Conservation (phyloP, 2,113 vertebrate genomes). For the Ellobius talpinus region DNA sequence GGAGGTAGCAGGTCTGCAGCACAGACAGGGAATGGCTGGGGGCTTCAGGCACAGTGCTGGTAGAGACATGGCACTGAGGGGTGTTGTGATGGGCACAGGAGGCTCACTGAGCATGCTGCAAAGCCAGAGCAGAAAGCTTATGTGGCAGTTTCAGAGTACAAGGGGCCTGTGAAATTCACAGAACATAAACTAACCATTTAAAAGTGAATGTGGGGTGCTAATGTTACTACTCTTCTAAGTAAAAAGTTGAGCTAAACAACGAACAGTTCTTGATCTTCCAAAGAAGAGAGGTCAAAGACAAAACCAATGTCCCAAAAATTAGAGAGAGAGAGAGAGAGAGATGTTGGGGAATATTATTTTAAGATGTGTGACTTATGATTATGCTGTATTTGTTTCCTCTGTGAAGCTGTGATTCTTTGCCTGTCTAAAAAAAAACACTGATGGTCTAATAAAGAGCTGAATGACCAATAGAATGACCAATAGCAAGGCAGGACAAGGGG, state of each 20-base stretch:
- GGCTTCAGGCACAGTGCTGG: neutral
- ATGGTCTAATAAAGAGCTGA: too few species aligned
- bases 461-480: too few species aligned
- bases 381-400: too few species aligned
- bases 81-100: neutral
- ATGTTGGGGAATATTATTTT: too few species aligned
- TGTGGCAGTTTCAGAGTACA: fast-evolving
- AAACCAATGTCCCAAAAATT: fast-evolving
- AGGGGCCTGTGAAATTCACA: fast-evolving
- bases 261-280: neutral
- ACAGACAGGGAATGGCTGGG: fast-evolving
- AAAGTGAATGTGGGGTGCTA: neutral
- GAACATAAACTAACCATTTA: neutral
- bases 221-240: fast-evolving
- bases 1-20: neutral
- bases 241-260: neutral
- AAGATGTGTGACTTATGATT: too few species aligned
- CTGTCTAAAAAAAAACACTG: too few species aligned
- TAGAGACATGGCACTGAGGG: neutral
- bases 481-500: too few species aligned
- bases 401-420: too few species aligned
- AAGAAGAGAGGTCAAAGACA: neutral
- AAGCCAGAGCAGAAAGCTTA: neutral
- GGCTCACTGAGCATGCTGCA: neutral
- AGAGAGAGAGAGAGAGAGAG: too few species aligned